Percentiles rank a stretch among this genome's conserved stretches.
Conservation (phyloP, 2,888 invertebrate genomes). For the Allolobophora icterica region DNA sequence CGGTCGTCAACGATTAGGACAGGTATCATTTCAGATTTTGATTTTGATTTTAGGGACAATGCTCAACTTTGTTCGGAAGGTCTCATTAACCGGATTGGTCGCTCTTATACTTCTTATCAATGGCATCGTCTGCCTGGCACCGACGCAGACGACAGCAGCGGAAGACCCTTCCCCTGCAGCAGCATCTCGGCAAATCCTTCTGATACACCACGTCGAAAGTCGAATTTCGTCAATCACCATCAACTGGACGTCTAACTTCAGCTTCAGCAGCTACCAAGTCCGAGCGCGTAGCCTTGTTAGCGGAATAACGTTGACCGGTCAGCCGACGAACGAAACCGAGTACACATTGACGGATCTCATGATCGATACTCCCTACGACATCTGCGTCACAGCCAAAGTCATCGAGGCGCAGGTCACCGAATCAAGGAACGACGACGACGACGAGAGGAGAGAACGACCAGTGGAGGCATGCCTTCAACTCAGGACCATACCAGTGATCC, state of each 20-base stretch:
- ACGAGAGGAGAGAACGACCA: not conserved
- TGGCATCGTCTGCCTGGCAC: not conserved
- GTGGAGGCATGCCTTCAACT: not conserved
- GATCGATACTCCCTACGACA: slow-evolving; percentile 9
- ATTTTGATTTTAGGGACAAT: not conserved
- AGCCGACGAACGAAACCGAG: slow-evolving; percentile 12
- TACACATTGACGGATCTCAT: slow-evolving; percentile 12
- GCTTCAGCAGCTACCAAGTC: not conserved
- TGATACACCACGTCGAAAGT: not conserved
- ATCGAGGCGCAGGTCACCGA: not conserved
- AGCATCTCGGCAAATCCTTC: not conserved
- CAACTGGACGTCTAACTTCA: not conserved
- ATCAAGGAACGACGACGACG: not conserved
- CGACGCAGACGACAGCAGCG: not conserved
- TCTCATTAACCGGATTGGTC: not conserved
- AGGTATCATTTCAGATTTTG: not conserved
- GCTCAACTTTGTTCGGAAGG: not conserved
- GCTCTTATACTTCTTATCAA: not conserved
- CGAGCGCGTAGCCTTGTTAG: not conserved
- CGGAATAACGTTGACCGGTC: not conserved
- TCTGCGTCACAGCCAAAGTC: not conserved
- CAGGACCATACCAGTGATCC: not conserved
- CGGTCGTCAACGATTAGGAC: not conserved
- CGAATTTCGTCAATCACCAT: slow-evolving; percentile 1
- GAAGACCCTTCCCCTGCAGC: not conserved